Conservation (phyloP, 2,113 vertebrate genomes). For the Heterotis niloticus region DNA sequence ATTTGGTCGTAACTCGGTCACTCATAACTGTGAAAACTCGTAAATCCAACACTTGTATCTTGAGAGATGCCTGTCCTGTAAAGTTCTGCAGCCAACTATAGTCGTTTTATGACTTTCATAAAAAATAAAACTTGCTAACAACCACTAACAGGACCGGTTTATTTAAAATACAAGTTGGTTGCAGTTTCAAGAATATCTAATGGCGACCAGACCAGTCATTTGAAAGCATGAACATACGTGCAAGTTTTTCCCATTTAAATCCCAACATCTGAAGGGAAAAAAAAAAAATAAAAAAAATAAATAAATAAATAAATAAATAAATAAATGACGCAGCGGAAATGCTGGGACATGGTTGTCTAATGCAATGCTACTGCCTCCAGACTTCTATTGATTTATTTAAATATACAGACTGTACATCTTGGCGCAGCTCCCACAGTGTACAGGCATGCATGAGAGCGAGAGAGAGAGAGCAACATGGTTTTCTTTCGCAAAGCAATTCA, state of each 20-base stretch:
- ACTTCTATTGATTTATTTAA: not conserved
- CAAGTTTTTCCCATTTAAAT: constrained; percentile 11
- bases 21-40: no score
- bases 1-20: no score
- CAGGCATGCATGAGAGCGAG: not conserved
- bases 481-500: no score
- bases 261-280: not conserved
- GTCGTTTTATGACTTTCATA: no score
- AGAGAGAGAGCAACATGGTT: no score
- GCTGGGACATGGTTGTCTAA: not conserved
- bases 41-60: no score
- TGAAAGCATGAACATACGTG: not conserved
- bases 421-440: not conserved
- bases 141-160: not conserved
- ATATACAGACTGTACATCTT: not conserved
- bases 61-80: no score
- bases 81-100: no score
- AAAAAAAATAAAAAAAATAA: no score
- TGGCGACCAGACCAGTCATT: not conserved
- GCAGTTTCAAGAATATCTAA: not conserved
- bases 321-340: not conserved
- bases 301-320: no score
- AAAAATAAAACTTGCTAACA: not conserved
- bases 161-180: not conserved
- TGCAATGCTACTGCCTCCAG: not conserved